These are phyloP conservation scores for Lepidostoma basale DNA, from an alignment of 1,140 invertebrate genomes.

Conservation along the genomic window DNA sequence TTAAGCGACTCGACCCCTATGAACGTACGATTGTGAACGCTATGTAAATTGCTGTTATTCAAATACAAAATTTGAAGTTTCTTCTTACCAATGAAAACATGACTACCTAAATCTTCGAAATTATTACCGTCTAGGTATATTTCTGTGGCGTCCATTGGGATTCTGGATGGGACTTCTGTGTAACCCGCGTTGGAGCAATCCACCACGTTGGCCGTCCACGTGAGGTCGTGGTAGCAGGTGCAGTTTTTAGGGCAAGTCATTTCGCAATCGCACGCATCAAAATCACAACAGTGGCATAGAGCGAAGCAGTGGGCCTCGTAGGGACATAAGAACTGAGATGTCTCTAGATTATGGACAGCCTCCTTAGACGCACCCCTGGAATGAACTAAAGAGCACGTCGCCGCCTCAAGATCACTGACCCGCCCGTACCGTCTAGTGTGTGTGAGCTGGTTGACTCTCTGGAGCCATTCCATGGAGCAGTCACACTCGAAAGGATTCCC, in stretches of 20 bases:
- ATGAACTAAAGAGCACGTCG: slow-evolving; percentile 82
- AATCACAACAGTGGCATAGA: slow-evolving; percentile 88
- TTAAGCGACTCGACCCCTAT: slow-evolving; percentile 76
- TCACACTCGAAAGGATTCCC: slow-evolving; percentile 84
- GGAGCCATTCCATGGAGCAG: slow-evolving; percentile 86
- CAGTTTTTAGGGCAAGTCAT: slow-evolving; percentile 89
- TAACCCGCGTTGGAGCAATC: slow-evolving; percentile 81
- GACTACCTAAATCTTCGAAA: slow-evolving; percentile 77
- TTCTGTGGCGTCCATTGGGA: slow-evolving; percentile 90
- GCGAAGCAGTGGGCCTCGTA: slow-evolving; percentile 90
- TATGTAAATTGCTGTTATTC: slow-evolving; percentile 79
- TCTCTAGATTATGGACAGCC: slow-evolving; percentile 76
- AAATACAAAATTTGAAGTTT: slow-evolving; percentile 82
- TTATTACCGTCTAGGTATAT: slow-evolving; percentile 88
- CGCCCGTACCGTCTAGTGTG: slow-evolving; percentile 77
- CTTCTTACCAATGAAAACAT: slow-evolving; percentile 87
- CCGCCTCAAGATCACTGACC: slow-evolving; percentile 83
- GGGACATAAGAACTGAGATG: slow-evolving; percentile 83
- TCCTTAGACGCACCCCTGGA: slow-evolving; percentile 72
- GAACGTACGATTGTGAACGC: slow-evolving; percentile 85
- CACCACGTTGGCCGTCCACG: slow-evolving; percentile 91
- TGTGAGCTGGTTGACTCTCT: slow-evolving; percentile 74
- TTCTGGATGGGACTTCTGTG: slow-evolving; percentile 72
- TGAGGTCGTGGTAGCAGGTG: slow-evolving; percentile 87
- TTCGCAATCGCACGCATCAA: slow-evolving; percentile 89